Percentiles rank a stretch among this genome's conserved stretches.
phyloP scores from a whole-genome alignment of 2,888 invertebrate species.

The Lasioglossum figueresi region DNA sequence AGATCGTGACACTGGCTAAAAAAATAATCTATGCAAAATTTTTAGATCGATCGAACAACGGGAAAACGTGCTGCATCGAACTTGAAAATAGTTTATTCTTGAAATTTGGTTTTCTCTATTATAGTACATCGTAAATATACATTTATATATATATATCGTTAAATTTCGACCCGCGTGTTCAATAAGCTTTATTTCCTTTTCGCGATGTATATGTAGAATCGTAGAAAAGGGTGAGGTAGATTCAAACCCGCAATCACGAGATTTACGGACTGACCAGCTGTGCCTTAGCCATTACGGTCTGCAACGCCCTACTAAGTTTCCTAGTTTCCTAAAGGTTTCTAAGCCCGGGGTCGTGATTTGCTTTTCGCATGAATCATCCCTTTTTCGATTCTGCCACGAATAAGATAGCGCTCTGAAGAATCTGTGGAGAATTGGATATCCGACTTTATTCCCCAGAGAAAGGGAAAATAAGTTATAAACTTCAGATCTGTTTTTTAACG shows the following conservation, averaged over 20 bases:
- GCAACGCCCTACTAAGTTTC: background rate
- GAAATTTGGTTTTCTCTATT: no score
- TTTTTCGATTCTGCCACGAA: background rate
- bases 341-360: background rate
- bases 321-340: background rate
- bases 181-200: background rate
- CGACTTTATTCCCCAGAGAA: background rate
- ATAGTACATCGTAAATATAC: no score
- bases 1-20: no score
- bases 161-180: background rate
- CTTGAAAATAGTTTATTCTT: no score
- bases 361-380: slow-evolving; percentile 2
- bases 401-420: background rate
- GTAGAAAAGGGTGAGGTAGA: background rate
- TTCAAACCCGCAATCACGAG: background rate
- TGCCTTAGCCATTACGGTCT: background rate
- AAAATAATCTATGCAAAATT: no score
- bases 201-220: background rate
- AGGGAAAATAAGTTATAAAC: background rate
- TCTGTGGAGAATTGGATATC: background rate
- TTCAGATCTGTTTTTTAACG: background rate
- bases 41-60: no score
- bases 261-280: background rate
- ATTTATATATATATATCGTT: no score
- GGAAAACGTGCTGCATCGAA: no score